Conservation (phyloP, 2,797 vertebrate genomes). For the Gymnothorax javanicus region DNA sequence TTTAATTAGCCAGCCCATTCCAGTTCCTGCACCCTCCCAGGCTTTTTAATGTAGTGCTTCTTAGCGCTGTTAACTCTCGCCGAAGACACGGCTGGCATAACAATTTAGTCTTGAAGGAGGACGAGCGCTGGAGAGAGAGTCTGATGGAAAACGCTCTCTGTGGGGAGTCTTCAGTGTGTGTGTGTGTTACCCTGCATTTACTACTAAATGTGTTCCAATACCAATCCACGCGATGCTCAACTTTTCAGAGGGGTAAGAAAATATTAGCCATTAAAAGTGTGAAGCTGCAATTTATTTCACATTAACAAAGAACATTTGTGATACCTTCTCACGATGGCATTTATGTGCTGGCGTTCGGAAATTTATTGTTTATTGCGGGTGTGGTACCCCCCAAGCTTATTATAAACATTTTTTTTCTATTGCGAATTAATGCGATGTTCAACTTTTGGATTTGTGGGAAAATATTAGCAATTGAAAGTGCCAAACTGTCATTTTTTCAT, state of each 20-base stretch:
- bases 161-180: background rate
- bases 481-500: no score
- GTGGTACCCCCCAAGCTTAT: no score
- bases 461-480: no score
- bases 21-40: background rate
- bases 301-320: no score
- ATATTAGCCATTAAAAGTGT: no score
- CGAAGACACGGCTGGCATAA: background rate
- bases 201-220: background rate
- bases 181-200: background rate
- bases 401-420: no score
- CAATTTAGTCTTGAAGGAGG: background rate
- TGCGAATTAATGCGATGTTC: no score
- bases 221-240: background rate
- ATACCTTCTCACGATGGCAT: no score
- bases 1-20: slow-evolving; percentile 2
- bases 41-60: background rate
- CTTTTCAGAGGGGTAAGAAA: background rate
- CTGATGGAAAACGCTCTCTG: background rate
- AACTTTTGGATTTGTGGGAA: no score
- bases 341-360: no score
- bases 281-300: no score
- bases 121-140: background rate
- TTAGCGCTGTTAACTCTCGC: background rate
- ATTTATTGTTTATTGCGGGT: no score